These are phyloP conservation scores for Philaethria dido DNA, from an alignment of 2,888 invertebrate genomes.

Conservation along the genomic window DNA sequence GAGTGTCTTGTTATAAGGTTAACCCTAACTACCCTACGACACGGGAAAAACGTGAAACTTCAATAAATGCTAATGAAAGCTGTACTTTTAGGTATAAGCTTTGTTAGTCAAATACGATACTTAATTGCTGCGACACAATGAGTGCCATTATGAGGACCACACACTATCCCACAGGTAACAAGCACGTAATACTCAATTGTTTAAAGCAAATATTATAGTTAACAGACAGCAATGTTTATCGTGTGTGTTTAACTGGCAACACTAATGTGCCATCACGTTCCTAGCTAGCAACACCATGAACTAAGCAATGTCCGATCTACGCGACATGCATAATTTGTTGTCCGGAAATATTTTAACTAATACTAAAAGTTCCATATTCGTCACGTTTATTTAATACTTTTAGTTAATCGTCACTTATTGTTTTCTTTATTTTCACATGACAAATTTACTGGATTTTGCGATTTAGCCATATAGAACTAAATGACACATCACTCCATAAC, in stretches of 20 bases:
- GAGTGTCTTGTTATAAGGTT: no score
- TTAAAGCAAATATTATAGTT: conserved; percentile 40
- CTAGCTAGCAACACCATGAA: conserved; percentile 53
- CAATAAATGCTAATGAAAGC: no score
- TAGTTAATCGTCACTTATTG: neutral
- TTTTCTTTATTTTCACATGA: no score
- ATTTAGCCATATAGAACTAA: no score
- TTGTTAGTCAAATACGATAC: neutral
- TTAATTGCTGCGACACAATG: neutral
- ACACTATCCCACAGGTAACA: conserved; percentile 3
- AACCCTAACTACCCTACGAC: no score
- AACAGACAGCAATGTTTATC: conserved; percentile 46
- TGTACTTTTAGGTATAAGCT: no score
- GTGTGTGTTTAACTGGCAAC: conserved; percentile 65
- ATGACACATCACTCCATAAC: no score
- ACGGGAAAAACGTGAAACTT: no score
- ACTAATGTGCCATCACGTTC: conserved; percentile 70
- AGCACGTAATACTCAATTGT: conserved; percentile 35
- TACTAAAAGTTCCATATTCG: neutral
- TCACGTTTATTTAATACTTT: neutral
- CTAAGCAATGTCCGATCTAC: conserved; percentile 44
- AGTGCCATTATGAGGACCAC: conserved; percentile 1
- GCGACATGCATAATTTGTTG: conserved; percentile 53
- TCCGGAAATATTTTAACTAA: conserved; percentile 26
- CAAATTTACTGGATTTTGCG: no score